Conservation (phyloP, 2,888 invertebrate genomes). For the Octodonta nipae region DNA sequence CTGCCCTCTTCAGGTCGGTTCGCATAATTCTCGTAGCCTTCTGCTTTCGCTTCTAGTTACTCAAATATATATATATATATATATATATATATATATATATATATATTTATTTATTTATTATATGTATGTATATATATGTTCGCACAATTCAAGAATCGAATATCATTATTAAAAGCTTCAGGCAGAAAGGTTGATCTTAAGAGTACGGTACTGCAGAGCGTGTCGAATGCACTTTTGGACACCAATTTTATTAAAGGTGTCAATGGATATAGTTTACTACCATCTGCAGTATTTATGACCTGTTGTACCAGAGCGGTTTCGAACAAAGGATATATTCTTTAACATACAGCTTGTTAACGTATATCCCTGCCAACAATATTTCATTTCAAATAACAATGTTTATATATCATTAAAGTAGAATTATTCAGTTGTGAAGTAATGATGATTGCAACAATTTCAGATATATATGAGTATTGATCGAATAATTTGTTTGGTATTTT, state of each 20-base stretch:
- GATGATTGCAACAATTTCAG: slow-evolving; percentile 26
- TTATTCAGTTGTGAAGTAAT: slow-evolving; percentile 30
- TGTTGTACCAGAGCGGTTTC: slow-evolving; percentile 34
- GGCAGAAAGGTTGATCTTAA: too few relatives aligned
- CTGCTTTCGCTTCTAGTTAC: too few relatives aligned
- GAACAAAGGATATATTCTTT: slow-evolving; percentile 35
- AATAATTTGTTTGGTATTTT: too few relatives aligned
- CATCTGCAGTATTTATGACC: slow-evolving; percentile 34
- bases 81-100: too few relatives aligned
- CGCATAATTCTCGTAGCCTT: too few relatives aligned
- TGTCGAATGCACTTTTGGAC: slow-evolving; percentile 34
- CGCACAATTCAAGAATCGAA: too few relatives aligned
- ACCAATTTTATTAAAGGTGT: slow-evolving; percentile 34
- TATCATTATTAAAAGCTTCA: too few relatives aligned
- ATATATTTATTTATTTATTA: too few relatives aligned
- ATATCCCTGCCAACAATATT: slow-evolving; percentile 32
- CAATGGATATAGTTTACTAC: slow-evolving; percentile 34
- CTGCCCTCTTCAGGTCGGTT: too few relatives aligned
- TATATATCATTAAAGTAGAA: slow-evolving; percentile 33
- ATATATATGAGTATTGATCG: too few relatives aligned
- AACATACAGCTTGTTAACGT: slow-evolving; percentile 35
- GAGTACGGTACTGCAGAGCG: slow-evolving; percentile 23
- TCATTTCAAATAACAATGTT: slow-evolving; percentile 36
- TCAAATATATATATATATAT: too few relatives aligned
- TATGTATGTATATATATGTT: too few relatives aligned